These are phyloP conservation scores for Bergia puertoricense DNA, from an alignment of 92 coral and sea anemone species.

Conservation along the genomic window DNA sequence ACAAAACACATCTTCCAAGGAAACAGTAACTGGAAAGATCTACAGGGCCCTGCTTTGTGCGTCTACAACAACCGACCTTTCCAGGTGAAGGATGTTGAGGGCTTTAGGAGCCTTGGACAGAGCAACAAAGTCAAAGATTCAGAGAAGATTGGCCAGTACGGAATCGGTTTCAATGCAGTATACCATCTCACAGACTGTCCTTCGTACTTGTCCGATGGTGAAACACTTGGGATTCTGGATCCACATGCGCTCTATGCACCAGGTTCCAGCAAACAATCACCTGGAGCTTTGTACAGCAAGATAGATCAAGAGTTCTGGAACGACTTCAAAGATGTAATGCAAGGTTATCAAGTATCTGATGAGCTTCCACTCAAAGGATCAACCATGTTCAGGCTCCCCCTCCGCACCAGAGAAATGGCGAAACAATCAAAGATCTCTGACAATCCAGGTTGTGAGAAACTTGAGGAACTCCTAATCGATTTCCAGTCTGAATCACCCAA, in stretches of 20 bases:
- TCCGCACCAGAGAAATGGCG: conserved; percentile 8
- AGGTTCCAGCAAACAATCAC: conserved; percentile 14
- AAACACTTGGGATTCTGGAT: conserved; percentile 39
- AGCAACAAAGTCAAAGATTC: conserved; percentile 34
- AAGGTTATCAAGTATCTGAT: conserved; percentile 21
- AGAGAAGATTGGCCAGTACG: conserved; percentile 40
- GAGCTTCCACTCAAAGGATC: conserved; percentile 32
- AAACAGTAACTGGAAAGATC: conserved; percentile 13
- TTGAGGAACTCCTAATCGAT: background rate
- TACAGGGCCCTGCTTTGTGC: conserved; percentile 53
- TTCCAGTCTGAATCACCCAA: conserved; percentile 19
- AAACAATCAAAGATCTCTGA: conserved; percentile 28
- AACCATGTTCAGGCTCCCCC: conserved; percentile 48
- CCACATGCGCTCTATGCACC: conserved; percentile 34
- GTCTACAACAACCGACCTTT: conserved; percentile 48
- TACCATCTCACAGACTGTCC: conserved; percentile 55
- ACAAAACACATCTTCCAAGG: conserved; percentile 10
- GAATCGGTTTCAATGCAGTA: conserved; percentile 51
- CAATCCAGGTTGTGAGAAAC: background rate
- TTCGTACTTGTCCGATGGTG: conserved; percentile 35
- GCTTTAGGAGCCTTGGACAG: conserved; percentile 44
- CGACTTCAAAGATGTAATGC: conserved; percentile 10
- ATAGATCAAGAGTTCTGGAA: conserved; percentile 11
- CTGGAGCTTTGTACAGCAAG: conserved; percentile 9
- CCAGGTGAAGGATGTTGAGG: conserved; percentile 22